These are phyloP conservation scores for Procambarus virginalis DNA, from an alignment of 1,140 invertebrate genomes.

Conservation along the genomic window DNA sequence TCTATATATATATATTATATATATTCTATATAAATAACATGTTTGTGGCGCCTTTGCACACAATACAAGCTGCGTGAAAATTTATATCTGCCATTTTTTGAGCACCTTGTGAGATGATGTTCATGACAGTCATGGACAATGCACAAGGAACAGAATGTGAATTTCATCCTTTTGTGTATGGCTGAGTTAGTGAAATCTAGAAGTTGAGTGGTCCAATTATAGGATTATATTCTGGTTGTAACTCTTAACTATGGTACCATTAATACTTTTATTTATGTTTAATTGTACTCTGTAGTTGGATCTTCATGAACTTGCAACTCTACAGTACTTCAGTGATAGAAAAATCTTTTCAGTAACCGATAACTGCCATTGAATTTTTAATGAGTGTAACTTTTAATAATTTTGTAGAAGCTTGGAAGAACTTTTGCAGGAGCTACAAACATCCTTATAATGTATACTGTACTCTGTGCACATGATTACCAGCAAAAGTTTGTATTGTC, in stretches of 20 bases:
- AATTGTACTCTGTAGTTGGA: neutral
- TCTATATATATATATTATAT: too few species aligned
- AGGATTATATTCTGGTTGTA: neutral
- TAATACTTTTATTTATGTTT: neutral
- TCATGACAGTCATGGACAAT: neutral
- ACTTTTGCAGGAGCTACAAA: too few species aligned
- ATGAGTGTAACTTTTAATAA: neutral
- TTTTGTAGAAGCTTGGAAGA: neutral
- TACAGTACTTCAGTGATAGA: neutral
- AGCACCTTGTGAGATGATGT: neutral
- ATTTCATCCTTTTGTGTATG: neutral
- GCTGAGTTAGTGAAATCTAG: constrained; percentile 1
- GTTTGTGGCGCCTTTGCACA: neutral
- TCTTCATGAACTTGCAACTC: neutral
- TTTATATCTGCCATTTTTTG: neutral
- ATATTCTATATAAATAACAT: neutral
- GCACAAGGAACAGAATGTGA: neutral
- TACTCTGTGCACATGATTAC: neutral
- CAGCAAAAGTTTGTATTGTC: neutral
- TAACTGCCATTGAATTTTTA: neutral
- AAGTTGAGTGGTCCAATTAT: constrained; percentile 1
- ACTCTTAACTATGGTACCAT: neutral
- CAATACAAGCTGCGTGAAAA: neutral
- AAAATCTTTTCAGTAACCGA: neutral
- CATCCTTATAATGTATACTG: too few species aligned